Conservation (phyloP, 2,888 invertebrate species). For the Cephus sareptanus region DNA sequence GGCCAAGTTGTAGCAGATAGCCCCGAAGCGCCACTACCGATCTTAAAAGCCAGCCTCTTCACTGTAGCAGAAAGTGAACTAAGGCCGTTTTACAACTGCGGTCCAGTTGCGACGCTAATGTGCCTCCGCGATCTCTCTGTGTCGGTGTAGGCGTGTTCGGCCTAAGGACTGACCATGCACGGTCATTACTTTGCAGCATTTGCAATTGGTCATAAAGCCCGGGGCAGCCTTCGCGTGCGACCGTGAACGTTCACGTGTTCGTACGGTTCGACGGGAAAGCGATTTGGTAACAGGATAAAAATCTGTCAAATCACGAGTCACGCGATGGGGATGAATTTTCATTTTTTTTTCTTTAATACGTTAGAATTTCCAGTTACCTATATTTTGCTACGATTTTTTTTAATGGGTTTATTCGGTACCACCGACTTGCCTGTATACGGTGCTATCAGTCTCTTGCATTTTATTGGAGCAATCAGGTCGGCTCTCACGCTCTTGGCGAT, state of each 20-base stretch:
- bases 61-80: slow-evolving; percentile 25
- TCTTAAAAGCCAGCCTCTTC: slow-evolving; percentile 7
- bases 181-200: slow-evolving; percentile 50
- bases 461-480: neutral
- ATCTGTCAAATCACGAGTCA: neutral
- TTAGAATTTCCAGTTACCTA: neutral
- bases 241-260: slow-evolving; percentile 8
- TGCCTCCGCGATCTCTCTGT: slow-evolving; percentile 24
- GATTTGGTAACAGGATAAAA: neutral
- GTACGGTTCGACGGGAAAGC: neutral
- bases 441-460: neutral
- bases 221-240: slow-evolving; percentile 34
- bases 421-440: neutral
- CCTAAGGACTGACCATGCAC: slow-evolving; percentile 38
- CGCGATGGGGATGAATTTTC: neutral
- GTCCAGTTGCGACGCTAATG: slow-evolving; percentile 54
- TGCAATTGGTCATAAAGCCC: slow-evolving; percentile 48
- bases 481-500: neutral
- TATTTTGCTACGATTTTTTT: neutral
- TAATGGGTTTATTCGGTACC: neutral
- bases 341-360: neutral
- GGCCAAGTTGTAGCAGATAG: slow-evolving; percentile 28
- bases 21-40: slow-evolving; percentile 40
- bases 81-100: slow-evolving; percentile 45
- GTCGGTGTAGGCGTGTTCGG: slow-evolving; percentile 49